Percentiles rank a stretch among this genome's conserved stretches.
Evolutionary conservation across 2,797 vertebrate species (phyloP).

Genomic region (Cossypha dichroa): DNA sequence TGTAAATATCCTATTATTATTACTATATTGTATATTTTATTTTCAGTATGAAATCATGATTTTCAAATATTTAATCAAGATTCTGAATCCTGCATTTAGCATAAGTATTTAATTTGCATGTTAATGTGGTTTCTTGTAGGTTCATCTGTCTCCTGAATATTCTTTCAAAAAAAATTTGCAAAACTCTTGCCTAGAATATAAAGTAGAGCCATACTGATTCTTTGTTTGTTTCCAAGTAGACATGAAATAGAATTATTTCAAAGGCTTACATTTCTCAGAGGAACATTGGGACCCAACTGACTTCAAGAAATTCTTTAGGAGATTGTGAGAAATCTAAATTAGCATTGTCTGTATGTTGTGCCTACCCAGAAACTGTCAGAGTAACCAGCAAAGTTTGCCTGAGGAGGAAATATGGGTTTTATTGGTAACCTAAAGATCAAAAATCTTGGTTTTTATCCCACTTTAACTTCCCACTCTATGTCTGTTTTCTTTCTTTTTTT

Average conservation of each 20-base stretch:
- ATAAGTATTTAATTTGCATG: not conserved
- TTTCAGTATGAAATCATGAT: not conserved
- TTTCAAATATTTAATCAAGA: not conserved
- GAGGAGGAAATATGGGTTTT: not conserved
- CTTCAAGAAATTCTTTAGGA: not conserved
- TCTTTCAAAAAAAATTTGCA: not conserved
- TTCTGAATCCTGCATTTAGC: not conserved
- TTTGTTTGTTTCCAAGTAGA: not conserved
- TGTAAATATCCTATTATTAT: not conserved
- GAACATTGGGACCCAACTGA: not conserved
- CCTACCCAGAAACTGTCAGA: not conserved
- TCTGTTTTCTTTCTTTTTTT: not conserved
- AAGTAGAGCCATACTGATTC: not conserved
- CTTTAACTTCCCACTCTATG: not conserved
- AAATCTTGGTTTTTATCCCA: not conserved
- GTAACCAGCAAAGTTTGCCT: not conserved
- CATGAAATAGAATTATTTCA: not conserved
- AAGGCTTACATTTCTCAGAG: not conserved
- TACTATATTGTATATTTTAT: not conserved
- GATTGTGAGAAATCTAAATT: not conserved
- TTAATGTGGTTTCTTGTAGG: not conserved
- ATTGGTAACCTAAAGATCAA: not conserved
- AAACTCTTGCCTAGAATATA: not conserved
- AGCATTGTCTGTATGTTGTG: not conserved
- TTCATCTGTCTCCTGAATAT: not conserved